These are phyloP conservation scores for Pituophis catenifer DNA, from an alignment of 2,113 vertebrate genomes.

Conservation along the genomic window DNA sequence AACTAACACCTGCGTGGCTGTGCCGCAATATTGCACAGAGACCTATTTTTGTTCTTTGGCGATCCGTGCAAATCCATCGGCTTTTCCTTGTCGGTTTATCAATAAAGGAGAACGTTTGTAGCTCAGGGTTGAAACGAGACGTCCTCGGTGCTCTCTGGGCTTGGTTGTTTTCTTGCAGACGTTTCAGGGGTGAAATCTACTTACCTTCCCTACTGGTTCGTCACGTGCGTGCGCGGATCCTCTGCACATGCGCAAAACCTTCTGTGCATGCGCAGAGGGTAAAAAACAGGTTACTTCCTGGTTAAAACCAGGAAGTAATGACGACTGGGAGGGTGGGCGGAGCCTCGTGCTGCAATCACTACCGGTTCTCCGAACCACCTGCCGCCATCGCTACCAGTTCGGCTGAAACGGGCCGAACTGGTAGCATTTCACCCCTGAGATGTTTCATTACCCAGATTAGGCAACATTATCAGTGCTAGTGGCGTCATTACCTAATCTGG, in stretches of 20 bases:
- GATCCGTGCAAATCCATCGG: neutral
- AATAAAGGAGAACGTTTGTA: neutral
- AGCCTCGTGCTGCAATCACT: too few relatives aligned
- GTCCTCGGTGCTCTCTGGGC: neutral
- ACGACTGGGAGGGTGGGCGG: too few relatives aligned
- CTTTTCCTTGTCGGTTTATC: neutral
- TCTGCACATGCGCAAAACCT: too few relatives aligned
- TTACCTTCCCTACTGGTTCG: too few relatives aligned
- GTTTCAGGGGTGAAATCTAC: neutral
- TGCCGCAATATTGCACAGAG: neutral
- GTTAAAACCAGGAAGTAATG: too few relatives aligned
- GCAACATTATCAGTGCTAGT: neutral
- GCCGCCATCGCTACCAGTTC: too few relatives aligned
- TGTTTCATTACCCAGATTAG: neutral
- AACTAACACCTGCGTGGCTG: neutral
- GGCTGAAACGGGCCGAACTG: too few relatives aligned
- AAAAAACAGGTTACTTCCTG: too few relatives aligned
- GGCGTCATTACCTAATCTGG: neutral
- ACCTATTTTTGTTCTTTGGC: neutral
- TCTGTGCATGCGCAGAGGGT: too few relatives aligned
- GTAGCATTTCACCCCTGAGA: too few relatives aligned
- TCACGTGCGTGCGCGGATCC: too few relatives aligned
- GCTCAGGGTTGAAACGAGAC: neutral
- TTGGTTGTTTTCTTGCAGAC: neutral
- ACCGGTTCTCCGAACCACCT: too few relatives aligned